A percentile compares a stretch with the other conserved stretches of the same genome.
phyloP scores from a whole-genome alignment of 2,797 vertebrate genomes.

The Sebastes steindachneri region DNA sequence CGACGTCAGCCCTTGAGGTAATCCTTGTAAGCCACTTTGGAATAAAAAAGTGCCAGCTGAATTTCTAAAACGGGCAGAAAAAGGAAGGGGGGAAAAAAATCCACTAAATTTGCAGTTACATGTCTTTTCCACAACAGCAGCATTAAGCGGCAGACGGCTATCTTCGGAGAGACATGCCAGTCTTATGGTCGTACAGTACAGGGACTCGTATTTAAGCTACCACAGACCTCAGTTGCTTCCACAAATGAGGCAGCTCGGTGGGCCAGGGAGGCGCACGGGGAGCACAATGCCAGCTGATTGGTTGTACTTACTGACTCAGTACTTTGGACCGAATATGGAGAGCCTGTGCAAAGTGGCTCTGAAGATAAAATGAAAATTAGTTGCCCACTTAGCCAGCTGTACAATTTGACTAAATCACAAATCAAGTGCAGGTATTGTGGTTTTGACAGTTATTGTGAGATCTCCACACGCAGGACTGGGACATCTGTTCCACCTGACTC shows the following conservation, averaged over 20 bases:
- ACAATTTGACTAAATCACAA: constrained; percentile 35
- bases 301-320: constrained; percentile 51
- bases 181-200: constrained; percentile 8
- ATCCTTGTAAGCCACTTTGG: constrained; percentile 24
- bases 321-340: constrained; percentile 24
- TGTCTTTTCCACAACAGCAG: constrained; percentile 23
- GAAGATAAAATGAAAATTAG: constrained; percentile 59
- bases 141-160: constrained; percentile 16
- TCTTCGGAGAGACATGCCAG: constrained; percentile 30
- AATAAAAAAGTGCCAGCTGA: constrained; percentile 1
- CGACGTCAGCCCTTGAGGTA: constrained; percentile 26
- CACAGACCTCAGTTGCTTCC: constrained; percentile 33
- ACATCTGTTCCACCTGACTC: neutral
- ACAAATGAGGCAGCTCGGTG: constrained; percentile 31
- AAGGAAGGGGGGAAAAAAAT: neutral
- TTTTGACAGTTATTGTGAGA: constrained; percentile 25
- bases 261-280: neutral
- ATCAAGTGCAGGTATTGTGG: constrained; percentile 33
- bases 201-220: constrained; percentile 24
- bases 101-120: constrained; percentile 13
- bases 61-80: constrained; percentile 8
- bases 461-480: neutral
- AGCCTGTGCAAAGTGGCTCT: constrained; percentile 41
- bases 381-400: constrained; percentile 49
- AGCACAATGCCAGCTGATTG: constrained; percentile 65